These are phyloP conservation scores for Acholoe squamosa DNA, from an alignment of 2,888 invertebrate genomes.

Conservation along the genomic window DNA sequence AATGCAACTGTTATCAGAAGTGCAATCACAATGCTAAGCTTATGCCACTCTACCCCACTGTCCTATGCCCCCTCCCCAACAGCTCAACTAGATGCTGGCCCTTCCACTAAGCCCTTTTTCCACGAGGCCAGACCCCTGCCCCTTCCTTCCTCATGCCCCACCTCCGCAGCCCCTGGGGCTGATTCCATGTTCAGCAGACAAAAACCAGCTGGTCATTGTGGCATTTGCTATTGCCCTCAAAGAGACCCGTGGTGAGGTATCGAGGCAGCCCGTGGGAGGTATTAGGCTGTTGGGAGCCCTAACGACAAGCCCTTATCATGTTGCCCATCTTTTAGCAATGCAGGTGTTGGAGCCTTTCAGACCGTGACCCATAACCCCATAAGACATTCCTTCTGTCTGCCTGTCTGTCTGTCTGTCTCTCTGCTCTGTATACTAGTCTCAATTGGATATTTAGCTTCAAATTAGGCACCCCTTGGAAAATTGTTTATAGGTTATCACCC, in stretches of 20 bases:
- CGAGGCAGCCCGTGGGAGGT: not conserved
- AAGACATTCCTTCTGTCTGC: no score
- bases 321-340: not conserved
- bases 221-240: not conserved
- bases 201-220: not conserved
- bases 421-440: no score
- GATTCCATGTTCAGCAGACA: not conserved
- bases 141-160: not conserved
- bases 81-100: not conserved
- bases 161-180: not conserved
- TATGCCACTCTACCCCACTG: no score
- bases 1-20: no score
- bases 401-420: no score
- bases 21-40: no score
- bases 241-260: conserved; percentile 32
- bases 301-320: not conserved
- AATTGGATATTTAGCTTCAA: no score
- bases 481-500: no score
- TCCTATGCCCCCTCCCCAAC: conserved; percentile 3
- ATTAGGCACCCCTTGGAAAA: no score
- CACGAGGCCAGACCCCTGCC: not conserved
- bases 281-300: not conserved
- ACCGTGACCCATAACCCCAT: no score
- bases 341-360: no score
- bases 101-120: not conserved